Conservation (phyloP, 2,888 invertebrate genomes). For the Muschampia plurimacula region DNA sequence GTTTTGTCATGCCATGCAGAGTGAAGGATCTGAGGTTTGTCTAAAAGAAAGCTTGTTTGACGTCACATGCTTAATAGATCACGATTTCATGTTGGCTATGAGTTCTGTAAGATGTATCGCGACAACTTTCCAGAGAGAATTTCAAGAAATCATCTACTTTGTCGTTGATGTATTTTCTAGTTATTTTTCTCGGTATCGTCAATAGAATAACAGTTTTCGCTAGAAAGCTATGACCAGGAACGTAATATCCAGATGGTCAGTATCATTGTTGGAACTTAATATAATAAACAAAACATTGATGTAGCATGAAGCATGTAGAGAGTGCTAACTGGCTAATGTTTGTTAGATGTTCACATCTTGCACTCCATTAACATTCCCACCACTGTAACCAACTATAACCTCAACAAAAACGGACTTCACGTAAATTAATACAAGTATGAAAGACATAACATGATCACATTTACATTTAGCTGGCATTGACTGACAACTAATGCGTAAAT, state of each 20-base stretch:
- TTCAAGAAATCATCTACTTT: slow-evolving; percentile 54
- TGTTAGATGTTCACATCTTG: slow-evolving; percentile 43
- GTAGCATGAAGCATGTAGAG: slow-evolving; percentile 63
- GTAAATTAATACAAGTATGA: slow-evolving; percentile 18
- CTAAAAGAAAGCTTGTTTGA: slow-evolving; percentile 58
- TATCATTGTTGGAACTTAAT: slow-evolving; percentile 55
- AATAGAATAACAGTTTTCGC: slow-evolving; percentile 20
- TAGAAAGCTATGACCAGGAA: slow-evolving; percentile 30
- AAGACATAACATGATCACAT: slow-evolving; percentile 30
- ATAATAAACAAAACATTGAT: slow-evolving; percentile 33
- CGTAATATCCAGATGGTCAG: slow-evolving; percentile 31
- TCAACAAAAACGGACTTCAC: slow-evolving; percentile 24
- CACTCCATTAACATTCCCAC: slow-evolving; percentile 43
- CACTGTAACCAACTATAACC: slow-evolving; percentile 29
- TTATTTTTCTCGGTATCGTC: slow-evolving; percentile 39
- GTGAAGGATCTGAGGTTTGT: slow-evolving; percentile 84
- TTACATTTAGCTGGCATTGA: slow-evolving; percentile 29
- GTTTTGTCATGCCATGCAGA: slow-evolving; percentile 83
- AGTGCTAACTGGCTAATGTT: slow-evolving; percentile 52
- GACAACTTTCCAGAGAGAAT: slow-evolving; percentile 51
- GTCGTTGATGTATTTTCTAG: slow-evolving; percentile 29
- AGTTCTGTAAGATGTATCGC: slow-evolving; percentile 29
- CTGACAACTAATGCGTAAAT: slow-evolving; percentile 21
- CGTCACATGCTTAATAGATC: slow-evolving; percentile 44
- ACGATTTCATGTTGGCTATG: slow-evolving; percentile 42